A percentile compares a stretch with the other conserved stretches of the same genome.
phyloP scores from a whole-genome alignment of 1,140 invertebrate genomes.

The Homalodisca vitripennis region DNA sequence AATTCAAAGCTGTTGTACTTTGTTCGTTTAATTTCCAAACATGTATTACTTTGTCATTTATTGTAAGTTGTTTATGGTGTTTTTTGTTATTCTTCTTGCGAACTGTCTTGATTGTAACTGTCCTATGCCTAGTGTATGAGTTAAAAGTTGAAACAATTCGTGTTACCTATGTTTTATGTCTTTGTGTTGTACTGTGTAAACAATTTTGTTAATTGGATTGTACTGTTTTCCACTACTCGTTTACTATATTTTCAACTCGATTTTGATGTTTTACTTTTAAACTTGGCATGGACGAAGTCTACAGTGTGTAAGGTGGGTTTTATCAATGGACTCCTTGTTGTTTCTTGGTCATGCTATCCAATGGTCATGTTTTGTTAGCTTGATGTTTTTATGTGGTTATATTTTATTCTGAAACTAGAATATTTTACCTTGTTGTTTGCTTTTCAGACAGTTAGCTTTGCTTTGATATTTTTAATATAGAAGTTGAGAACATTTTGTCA shows the following conservation, averaged over 20 bases:
- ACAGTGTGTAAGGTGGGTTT: conserved; percentile 18
- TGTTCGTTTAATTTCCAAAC: no score
- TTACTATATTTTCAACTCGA: conserved; percentile 1
- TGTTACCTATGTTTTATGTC: neutral
- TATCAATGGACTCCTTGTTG: neutral
- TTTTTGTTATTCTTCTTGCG: neutral
- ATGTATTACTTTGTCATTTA: neutral
- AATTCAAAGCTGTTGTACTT: no score
- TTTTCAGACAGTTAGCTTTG: no score
- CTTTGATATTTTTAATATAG: no score
- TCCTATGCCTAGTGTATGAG: neutral
- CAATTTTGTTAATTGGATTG: neutral
- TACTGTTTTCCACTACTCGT: neutral
- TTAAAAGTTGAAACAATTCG: neutral
- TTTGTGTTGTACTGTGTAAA: neutral
- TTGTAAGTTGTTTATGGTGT: neutral
- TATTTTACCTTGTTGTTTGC: no score
- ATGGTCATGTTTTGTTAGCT: neutral
- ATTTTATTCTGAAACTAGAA: no score
- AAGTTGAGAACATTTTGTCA: no score
- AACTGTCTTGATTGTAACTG: neutral
- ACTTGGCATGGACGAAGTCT: conserved; percentile 18
- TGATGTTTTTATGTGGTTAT: neutral
- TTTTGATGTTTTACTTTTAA: conserved; percentile 1
- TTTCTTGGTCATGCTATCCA: neutral